Evolutionary conservation across 2,797 vertebrate genomes (phyloP).

Genomic region (Diceros bicornis): DNA sequence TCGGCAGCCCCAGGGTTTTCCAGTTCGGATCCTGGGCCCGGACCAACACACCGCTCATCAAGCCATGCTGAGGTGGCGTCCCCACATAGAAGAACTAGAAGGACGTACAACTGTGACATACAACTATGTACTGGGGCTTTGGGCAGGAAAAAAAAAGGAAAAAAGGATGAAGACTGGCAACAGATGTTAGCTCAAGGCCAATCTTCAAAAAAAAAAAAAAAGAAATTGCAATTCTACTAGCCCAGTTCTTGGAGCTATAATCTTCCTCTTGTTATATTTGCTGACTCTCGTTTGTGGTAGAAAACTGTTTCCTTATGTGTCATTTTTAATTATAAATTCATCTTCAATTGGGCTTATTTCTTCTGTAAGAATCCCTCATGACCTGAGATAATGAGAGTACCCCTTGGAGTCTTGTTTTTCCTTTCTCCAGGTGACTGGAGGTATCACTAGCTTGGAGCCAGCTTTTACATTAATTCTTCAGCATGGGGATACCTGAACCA

Average conservation of each 20-base stretch:
- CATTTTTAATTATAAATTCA: slow-evolving; percentile 63
- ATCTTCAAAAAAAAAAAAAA: no score
- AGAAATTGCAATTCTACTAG: neutral
- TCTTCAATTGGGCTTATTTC: slow-evolving; percentile 16
- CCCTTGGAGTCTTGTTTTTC: slow-evolving; percentile 40
- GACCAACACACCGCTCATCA: no score
- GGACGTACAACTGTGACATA: no score
- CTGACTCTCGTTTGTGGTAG: slow-evolving; percentile 28
- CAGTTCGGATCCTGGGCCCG: no score
- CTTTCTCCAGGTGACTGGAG: slow-evolving; percentile 24
- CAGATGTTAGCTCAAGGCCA: no score
- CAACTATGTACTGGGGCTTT: no score
- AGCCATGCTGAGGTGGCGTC: no score
- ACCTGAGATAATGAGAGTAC: neutral
- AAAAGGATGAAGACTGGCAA: no score
- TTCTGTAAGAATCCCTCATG: slow-evolving; percentile 58
- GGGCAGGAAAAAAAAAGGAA: no score
- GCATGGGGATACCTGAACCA: neutral
- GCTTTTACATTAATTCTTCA: slow-evolving; percentile 57
- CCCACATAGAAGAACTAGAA: no score
- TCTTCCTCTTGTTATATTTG: neutral
- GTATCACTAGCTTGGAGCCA: slow-evolving; percentile 34
- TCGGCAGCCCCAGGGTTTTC: no score
- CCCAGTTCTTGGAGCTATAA: slow-evolving; percentile 1
- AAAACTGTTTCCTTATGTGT: neutral